phyloP scores from a whole-genome alignment of 2,113 vertebrate genomes.

The Crypturellus undulatus region DNA sequence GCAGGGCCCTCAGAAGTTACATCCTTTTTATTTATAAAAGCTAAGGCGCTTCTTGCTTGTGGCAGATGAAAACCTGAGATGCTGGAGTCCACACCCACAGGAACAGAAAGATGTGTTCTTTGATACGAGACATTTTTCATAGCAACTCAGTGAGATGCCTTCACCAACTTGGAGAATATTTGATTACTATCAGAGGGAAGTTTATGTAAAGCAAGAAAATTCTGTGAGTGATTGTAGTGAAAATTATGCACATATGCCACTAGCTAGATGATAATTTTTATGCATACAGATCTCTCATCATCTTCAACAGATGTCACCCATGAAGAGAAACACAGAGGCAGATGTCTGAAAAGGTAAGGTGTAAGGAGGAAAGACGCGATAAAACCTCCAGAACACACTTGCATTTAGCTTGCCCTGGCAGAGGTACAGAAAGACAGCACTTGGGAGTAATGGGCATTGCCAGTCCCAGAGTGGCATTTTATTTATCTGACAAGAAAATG shows the following conservation, averaged over 20 bases:
- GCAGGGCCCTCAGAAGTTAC: background rate
- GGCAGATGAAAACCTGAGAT: background rate
- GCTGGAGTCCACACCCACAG: background rate
- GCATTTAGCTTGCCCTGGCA: background rate
- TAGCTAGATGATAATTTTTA: background rate
- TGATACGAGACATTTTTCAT: background rate
- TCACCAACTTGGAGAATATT: background rate
- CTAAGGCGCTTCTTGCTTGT: background rate
- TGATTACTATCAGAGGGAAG: background rate
- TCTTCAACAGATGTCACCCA: background rate
- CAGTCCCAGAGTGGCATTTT: background rate
- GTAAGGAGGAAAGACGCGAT: background rate
- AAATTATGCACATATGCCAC: background rate
- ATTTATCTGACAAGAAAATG: conserved; percentile 16
- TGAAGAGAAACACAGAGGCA: background rate
- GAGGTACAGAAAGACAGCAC: background rate
- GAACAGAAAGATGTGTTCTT: background rate
- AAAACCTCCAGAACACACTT: background rate
- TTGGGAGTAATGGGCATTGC: background rate
- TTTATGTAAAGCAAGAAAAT: background rate
- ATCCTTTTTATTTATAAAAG: background rate
- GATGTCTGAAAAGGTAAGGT: background rate
- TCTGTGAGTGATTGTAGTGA: background rate
- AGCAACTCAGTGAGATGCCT: background rate
- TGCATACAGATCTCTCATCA: background rate